phyloP scores from a whole-genome alignment of 2,888 invertebrate genomes.

The Nysson spinosus region DNA sequence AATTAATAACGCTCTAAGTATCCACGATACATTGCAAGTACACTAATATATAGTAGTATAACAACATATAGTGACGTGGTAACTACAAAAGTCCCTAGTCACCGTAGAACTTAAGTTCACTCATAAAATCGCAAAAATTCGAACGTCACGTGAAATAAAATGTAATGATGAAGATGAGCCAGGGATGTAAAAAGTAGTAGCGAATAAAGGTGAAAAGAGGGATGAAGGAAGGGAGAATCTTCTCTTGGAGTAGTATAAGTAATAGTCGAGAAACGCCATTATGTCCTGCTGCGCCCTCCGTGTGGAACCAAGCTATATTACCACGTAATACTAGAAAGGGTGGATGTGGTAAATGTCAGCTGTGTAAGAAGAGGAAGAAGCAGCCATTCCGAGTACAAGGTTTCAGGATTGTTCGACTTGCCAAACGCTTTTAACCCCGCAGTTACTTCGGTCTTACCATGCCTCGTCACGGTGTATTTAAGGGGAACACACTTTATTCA shows the following conservation, averaged over 20 bases:
- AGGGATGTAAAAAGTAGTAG: conserved; percentile 1
- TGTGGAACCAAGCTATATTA: conserved; percentile 51
- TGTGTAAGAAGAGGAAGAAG: conserved; percentile 41
- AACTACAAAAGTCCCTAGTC: no score
- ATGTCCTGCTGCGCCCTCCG: conserved; percentile 58
- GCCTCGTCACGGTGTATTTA: conserved; percentile 22
- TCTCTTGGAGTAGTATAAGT: conserved; percentile 58
- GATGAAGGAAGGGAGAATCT: conserved; percentile 53
- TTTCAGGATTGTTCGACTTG: conserved; percentile 43
- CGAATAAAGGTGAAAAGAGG: conserved; percentile 21
- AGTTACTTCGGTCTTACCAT: conserved; percentile 7
- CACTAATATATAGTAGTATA: no score
- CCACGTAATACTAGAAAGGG: conserved; percentile 57
- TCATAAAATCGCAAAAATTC: no score
- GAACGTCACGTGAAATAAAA: not conserved
- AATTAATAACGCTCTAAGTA: no score
- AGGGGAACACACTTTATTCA: conserved; percentile 15
- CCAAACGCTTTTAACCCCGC: conserved; percentile 43
- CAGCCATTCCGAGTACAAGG: conserved; percentile 21
- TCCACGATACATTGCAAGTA: no score
- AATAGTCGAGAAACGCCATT: conserved; percentile 67
- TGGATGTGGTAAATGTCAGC: conserved; percentile 60
- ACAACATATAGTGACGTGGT: no score
- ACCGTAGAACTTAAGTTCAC: no score
- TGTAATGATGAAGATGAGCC: conserved; percentile 11